A percentile compares a stretch with the other conserved stretches of the same genome.
Evolutionary conservation across 2,888 invertebrate species (phyloP).

Genomic region (Abscondita cerata): DNA sequence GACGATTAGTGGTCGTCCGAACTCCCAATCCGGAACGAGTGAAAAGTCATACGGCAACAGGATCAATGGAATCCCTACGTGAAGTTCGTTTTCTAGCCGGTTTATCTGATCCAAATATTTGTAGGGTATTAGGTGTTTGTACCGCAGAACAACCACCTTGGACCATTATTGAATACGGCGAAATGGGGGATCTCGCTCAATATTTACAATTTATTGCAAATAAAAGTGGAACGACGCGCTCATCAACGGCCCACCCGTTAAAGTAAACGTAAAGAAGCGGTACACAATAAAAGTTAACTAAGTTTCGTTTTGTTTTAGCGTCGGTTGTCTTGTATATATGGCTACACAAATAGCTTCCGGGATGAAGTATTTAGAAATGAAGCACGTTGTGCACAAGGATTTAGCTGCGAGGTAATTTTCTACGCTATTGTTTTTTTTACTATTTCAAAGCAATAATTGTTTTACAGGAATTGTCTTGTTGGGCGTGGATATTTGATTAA

Average conservation of each 20-base stretch:
- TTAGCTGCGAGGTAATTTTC: slow-evolving; percentile 69
- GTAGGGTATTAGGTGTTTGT: slow-evolving; percentile 67
- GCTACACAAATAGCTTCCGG: slow-evolving; percentile 79
- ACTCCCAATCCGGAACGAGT: slow-evolving; percentile 59
- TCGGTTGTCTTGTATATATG: slow-evolving; percentile 74
- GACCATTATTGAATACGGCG: slow-evolving; percentile 77
- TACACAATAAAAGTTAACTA: slow-evolving; percentile 3
- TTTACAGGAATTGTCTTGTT: slow-evolving; percentile 66
- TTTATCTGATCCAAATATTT: slow-evolving; percentile 72
- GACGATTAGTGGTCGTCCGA: slow-evolving; percentile 64
- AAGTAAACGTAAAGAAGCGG: slow-evolving; percentile 44
- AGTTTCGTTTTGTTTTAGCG: slow-evolving; percentile 59
- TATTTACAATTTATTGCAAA: slow-evolving; percentile 63
- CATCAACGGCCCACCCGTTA: slow-evolving; percentile 51
- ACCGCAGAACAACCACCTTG: slow-evolving; percentile 68
- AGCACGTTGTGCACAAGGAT: slow-evolving; percentile 81
- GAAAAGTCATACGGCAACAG: slow-evolving; percentile 53
- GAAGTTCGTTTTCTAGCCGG: slow-evolving; percentile 74
- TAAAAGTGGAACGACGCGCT: slow-evolving; percentile 53
- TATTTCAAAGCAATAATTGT: neutral
- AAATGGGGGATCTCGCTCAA: slow-evolving; percentile 76
- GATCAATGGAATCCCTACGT: slow-evolving; percentile 61
- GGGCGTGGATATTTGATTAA: slow-evolving; percentile 67
- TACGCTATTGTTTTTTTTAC: slow-evolving; percentile 15
- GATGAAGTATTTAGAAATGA: slow-evolving; percentile 80